These are phyloP conservation scores for Lacerta agilis DNA, from an alignment of 2,797 vertebrate genomes.

Conservation along the genomic window DNA sequence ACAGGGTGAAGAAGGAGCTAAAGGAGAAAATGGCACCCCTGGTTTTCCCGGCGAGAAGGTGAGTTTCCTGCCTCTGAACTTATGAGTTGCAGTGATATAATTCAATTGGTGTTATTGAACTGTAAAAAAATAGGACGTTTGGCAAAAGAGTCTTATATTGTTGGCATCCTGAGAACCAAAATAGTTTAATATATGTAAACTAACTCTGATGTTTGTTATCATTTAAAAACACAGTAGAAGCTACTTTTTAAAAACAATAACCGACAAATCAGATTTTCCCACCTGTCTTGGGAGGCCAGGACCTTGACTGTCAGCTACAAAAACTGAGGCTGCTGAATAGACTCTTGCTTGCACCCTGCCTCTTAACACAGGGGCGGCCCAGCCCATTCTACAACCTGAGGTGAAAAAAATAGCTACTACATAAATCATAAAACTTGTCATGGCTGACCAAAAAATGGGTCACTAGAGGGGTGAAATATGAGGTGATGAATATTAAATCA, in stretches of 20 bases:
- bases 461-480: no score
- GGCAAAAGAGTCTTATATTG: neutral
- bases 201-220: neutral
- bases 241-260: neutral
- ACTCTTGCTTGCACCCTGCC: no score
- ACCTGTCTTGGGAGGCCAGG: neutral
- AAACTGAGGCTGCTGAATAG: no score
- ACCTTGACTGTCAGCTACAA: no score
- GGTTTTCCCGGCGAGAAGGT: slow-evolving; percentile 74
- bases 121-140: neutral
- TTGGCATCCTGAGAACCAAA: neutral
- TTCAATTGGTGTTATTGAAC: neutral
- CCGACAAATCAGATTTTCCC: neutral
- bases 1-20: slow-evolving; percentile 69
- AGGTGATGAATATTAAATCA: no score
- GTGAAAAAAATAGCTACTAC: no score
- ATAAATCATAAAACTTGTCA: no score
- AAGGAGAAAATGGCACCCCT: slow-evolving; percentile 68
- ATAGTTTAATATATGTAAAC: neutral
- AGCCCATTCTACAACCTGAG: no score
- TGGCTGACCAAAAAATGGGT: no score
- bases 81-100: neutral
- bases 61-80: neutral
- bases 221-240: neutral
- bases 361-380: no score